phyloP scores from a whole-genome alignment of 1,140 invertebrate species.

The Epicauta chinensis region DNA sequence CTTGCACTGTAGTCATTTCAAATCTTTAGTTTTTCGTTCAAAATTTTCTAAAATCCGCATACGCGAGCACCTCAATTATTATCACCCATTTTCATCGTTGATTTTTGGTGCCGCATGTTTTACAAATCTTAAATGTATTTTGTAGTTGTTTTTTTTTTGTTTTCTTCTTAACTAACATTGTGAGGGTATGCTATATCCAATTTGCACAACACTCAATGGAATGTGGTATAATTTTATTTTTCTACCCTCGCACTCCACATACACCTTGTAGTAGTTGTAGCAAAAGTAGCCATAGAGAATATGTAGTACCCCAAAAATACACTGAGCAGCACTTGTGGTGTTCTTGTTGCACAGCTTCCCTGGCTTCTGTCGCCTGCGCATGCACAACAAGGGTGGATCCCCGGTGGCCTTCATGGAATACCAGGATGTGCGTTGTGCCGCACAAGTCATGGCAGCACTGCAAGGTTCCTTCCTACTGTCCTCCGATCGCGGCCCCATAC shows the following conservation, averaged over 20 bases:
- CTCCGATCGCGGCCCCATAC: conserved; percentile 90
- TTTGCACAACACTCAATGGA: too few relatives aligned
- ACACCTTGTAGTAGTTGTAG: too few relatives aligned
- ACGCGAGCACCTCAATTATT: conserved; percentile 25
- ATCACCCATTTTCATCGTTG: conserved; percentile 3
- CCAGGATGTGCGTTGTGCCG: conserved; percentile 82
- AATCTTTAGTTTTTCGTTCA: background rate
- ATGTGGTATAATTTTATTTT: too few relatives aligned
- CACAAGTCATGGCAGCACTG: conserved; percentile 82
- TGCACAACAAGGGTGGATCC: conserved; percentile 89
- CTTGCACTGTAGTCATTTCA: conserved; percentile 27
- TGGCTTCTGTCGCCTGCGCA: conserved; percentile 93
- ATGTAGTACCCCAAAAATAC: conserved; percentile 19
- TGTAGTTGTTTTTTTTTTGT: conserved; percentile 9
- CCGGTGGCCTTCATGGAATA: conserved; percentile 97
- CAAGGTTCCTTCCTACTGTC: conserved; percentile 92
- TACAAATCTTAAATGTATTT: too few relatives aligned
- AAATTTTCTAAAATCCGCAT: background rate
- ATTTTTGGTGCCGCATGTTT: conserved; percentile 20
- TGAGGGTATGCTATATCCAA: background rate
- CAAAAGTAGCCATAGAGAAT: conserved; percentile 13
- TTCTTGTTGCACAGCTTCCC: conserved; percentile 75
- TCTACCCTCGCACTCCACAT: too few relatives aligned
- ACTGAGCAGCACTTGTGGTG: conserved; percentile 37
- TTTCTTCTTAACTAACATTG: conserved; percentile 14